phyloP scores from a whole-genome alignment of 2,888 invertebrate species.

The Melanargia galathea region DNA sequence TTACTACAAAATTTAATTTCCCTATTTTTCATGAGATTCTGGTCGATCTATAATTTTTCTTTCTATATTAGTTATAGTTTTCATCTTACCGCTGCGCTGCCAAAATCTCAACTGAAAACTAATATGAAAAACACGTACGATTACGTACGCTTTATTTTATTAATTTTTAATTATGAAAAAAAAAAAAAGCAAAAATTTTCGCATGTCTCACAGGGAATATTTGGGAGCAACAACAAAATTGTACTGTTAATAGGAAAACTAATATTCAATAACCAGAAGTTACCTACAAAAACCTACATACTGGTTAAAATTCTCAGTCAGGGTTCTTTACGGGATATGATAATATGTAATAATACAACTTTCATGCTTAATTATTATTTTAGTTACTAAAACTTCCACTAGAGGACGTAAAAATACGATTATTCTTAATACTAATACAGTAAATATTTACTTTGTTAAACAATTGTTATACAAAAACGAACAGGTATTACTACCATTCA shows the following conservation, averaged over 20 bases:
- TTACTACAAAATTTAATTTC: too few species aligned
- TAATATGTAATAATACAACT: constrained; percentile 25
- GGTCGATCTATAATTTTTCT: too few species aligned
- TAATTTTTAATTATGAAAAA: neutral
- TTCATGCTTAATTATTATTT: constrained; percentile 41
- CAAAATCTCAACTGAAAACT: neutral
- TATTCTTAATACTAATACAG: constrained; percentile 31
- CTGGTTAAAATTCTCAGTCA: constrained; percentile 38
- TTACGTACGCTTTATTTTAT: neutral
- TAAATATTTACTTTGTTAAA: constrained; percentile 32
- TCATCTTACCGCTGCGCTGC: too few species aligned
- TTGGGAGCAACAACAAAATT: neutral
- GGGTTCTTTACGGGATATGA: constrained; percentile 38
- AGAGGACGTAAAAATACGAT: constrained; percentile 37
- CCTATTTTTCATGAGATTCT: too few species aligned
- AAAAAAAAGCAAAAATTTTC: constrained; percentile 9
- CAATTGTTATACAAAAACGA: constrained; percentile 27
- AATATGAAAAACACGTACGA: neutral
- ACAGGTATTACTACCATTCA: constrained; percentile 38
- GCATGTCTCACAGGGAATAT: constrained; percentile 11
- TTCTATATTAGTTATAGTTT: too few species aligned
- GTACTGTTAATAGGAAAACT: constrained; percentile 32
- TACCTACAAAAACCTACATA: constrained; percentile 39
- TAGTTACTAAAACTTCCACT: constrained; percentile 33
- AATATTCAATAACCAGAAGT: constrained; percentile 29